Conservation (phyloP, 2,888 invertebrate species). For the Tetheella fluctuosa region DNA sequence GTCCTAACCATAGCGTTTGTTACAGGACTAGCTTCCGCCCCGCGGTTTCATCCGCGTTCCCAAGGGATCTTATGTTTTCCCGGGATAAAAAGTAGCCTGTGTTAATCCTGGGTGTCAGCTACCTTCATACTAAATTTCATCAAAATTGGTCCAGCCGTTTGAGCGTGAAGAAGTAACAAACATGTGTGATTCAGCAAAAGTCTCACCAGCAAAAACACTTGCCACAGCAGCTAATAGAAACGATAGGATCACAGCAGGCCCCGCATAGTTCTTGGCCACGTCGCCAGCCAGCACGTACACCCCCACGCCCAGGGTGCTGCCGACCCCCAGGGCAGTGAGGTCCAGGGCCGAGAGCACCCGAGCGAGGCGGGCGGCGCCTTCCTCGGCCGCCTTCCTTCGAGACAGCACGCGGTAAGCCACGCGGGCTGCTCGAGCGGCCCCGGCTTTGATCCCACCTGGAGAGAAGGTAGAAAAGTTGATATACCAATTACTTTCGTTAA, state of each 20-base stretch:
- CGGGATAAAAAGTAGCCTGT: too few relatives aligned
- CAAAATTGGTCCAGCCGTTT: too few relatives aligned
- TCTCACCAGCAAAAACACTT: slow-evolving; percentile 93
- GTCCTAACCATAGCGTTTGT: too few relatives aligned
- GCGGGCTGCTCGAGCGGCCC: slow-evolving; percentile 58
- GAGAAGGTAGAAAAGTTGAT: too few relatives aligned
- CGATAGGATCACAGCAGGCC: slow-evolving; percentile 93
- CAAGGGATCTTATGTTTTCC: too few relatives aligned
- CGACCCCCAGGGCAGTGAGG: slow-evolving; percentile 92
- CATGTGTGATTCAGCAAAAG: slow-evolving; percentile 8
- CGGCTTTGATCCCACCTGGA: slow-evolving; percentile 73
- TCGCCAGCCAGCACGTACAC: slow-evolving; percentile 95
- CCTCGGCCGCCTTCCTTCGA: slow-evolving; percentile 76
- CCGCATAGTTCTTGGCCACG: slow-evolving; percentile 91
- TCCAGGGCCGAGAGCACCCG: slow-evolving; percentile 92
- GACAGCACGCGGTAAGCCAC: slow-evolving; percentile 70
- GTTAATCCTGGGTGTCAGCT: too few relatives aligned
- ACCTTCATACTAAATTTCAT: too few relatives aligned
- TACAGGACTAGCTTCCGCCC: too few relatives aligned
- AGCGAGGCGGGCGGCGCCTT: slow-evolving; percentile 82
- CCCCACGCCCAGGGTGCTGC: slow-evolving; percentile 94
- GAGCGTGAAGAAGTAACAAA: too few relatives aligned
- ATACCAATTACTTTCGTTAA: too few relatives aligned
- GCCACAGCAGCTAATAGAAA: slow-evolving; percentile 96
- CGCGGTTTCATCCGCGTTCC: too few relatives aligned